These are phyloP conservation scores for Sclerurus mexicanus DNA, from an alignment of 2,113 vertebrate genomes.

Conservation along the genomic window DNA sequence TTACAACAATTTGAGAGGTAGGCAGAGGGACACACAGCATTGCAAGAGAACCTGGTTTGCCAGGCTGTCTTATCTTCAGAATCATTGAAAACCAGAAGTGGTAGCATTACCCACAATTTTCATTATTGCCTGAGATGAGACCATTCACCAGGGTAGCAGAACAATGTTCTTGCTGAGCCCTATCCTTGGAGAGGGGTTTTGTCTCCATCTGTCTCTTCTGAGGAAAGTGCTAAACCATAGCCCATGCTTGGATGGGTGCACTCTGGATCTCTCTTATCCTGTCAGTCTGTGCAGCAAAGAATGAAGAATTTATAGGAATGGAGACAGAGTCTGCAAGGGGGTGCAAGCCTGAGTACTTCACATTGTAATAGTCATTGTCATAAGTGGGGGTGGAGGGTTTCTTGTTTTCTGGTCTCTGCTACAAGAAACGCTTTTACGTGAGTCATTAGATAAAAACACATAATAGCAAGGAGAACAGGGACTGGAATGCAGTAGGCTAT, in stretches of 20 bases:
- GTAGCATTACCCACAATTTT: neutral
- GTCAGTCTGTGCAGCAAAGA: neutral
- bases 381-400: neutral
- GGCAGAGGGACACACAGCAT: neutral
- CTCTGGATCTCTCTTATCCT: neutral
- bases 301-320: neutral
- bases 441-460: neutral
- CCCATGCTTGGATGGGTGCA: neutral
- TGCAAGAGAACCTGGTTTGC: neutral
- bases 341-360: neutral
- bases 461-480: neutral
- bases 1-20: neutral
- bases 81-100: neutral
- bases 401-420: neutral
- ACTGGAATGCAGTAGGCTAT: neutral
- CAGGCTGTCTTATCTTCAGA: neutral
- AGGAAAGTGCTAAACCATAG: neutral
- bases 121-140: neutral
- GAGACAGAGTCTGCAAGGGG: neutral
- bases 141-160: neutral
- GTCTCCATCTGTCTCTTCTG: neutral
- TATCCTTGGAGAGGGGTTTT: neutral
- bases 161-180: neutral
- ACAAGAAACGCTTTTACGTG: neutral
- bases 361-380: neutral